phyloP scores from a whole-genome alignment of 2,888 invertebrate genomes.

The Mycalesis mineus region DNA sequence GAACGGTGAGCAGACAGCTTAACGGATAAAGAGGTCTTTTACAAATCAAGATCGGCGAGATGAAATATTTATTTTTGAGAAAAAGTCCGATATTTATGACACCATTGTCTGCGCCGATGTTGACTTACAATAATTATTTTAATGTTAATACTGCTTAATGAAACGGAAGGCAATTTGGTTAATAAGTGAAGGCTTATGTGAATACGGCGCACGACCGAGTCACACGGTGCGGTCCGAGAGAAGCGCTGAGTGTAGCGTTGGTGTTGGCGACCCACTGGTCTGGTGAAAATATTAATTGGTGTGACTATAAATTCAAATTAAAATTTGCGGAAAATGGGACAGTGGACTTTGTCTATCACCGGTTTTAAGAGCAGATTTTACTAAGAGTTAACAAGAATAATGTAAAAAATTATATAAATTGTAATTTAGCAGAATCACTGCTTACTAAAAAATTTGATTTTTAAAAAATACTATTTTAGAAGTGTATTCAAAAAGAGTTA shows the following conservation, averaged over 20 bases:
- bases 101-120: conserved; percentile 10
- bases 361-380: no score
- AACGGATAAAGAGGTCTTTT: neutral
- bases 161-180: conserved; percentile 9
- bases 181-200: conserved; percentile 2
- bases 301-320: no score
- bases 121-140: conserved; percentile 11
- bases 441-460: no score
- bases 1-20: neutral
- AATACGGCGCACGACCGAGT: neutral
- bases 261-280: no score
- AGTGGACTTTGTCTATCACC: no score
- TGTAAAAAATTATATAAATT: no score
- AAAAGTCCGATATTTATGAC: conserved; percentile 15
- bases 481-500: no score
- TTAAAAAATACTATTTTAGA: no score
- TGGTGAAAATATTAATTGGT: no score
- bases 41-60: conserved; percentile 12
- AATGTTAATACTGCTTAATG: conserved; percentile 5
- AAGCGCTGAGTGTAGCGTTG: neutral
- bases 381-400: no score
- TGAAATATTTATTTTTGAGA: conserved; percentile 8
- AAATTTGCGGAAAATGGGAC: no score
- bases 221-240: neutral
- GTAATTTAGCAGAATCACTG: no score